Base-by-base conservation (phyloP, 2,888 invertebrate genomes). In the Atherix ibis region DNA sequence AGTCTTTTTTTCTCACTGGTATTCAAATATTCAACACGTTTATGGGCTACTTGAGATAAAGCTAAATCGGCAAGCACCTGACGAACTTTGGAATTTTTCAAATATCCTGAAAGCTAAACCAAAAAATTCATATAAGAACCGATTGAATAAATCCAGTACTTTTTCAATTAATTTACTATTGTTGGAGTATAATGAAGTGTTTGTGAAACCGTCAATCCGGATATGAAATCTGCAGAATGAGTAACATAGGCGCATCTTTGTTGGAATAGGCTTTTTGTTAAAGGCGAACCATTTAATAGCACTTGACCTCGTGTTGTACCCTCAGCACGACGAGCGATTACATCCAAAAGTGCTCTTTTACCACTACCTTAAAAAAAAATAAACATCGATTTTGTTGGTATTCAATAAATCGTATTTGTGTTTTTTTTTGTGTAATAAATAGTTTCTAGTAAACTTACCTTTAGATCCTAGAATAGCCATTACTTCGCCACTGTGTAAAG, bases 41-140 rank as follows among this genome's bases (percentile, higher is more conserved):
- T 74, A 53, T 82, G 76, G 1, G 87, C 79, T 13, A 91, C 85
- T 63, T 91, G 91, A 1, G 88, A 84, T 5, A 97, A 61, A 0
- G 95, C 95, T 43, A 95, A 66, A 58, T 95, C 94, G 0, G 88
- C 87, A 64, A 95, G 72, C 1, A 94, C 84, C 63, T 88, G 88
- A 38, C 85, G 78, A 8, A 94, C 89, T 56, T 91, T 77, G 1
- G 81, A 80, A 40, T 76, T 76, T 52, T 84, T 81, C 43, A 85
- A 64, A 49, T 79, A 78, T 3, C 75, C 73, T 12, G 78, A 73
- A 41, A 81, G 66, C 76, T 80, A 50, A 22, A 60, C 52, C 27
- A 36, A 41, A 36, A 32, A 37, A 38, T 32, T 13, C 3, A 26
- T 18, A 24, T 14, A 14, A 22, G 9, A n/a, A n/a, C n/a, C n/a